Evolutionary conservation across 2,113 vertebrate species (phyloP), one percentile per base, ranked within the genome.

Genomic region (Lipotes vexillifer): DNA sequence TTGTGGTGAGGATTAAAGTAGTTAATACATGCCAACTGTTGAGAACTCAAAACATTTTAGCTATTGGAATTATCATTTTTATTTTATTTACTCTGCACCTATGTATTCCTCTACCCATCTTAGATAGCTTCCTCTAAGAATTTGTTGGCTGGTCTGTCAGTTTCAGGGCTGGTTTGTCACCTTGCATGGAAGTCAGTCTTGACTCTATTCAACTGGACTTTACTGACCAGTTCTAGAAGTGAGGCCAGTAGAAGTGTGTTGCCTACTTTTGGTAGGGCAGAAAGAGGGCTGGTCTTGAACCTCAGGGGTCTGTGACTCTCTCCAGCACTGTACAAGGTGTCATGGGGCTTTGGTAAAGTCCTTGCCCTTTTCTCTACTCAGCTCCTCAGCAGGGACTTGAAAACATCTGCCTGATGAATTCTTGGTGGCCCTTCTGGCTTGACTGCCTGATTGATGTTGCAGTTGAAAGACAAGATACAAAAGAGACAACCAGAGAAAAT

Each of bases 331-430:
- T 29, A 55, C 12, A 12, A 12, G 3, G 10, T 18, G n/a, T 68
- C 12, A 2, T 1, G 11, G 2, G 41, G 38, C 33, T n/a, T 65
- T n/a, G 33, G 33, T 1, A 17, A 66, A 36, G 21, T 15, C 4
- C 27, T 25, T 1, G 13, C 44, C 13, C 57, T 84, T 36, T 84
- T 29, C 33, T 88, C 11, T 15, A 20, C 31, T 77, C 25, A 59
- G 38, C 2, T 29, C 10, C 49, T 74, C 46, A 57, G 63, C 36
- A 72, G 81, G 10, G 78, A 83, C n/a, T 61, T 46, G 27, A 81
- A 36, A 20, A 10, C 2, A 0, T 46, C 44, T 85, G 41, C 10
- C n/a, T 4, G 8, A 31, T 13, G 63, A 71, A 15, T 84, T 46
- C 17, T 6, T 31, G 23, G 18, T 59, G 21, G 12, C 21, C 15